Conservation (phyloP, 2,797 vertebrate species). For the Phoebastria nigripes region DNA sequence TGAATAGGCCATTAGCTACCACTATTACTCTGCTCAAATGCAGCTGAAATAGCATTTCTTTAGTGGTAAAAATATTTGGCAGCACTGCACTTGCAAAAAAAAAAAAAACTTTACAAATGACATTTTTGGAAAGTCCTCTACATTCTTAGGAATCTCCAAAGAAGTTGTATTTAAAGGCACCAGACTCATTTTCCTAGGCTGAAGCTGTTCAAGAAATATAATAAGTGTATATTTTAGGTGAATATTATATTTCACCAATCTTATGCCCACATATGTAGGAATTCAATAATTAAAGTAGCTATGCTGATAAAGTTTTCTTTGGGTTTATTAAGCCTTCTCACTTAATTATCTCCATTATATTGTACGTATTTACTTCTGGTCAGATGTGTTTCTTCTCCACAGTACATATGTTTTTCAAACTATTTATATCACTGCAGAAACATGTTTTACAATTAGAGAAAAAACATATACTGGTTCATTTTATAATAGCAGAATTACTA, state of each 20-base stretch:
- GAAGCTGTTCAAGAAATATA: neutral
- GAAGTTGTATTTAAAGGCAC: constrained; percentile 31
- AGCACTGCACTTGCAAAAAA: neutral
- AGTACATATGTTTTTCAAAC: neutral
- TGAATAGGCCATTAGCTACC: neutral
- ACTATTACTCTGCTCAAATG: neutral
- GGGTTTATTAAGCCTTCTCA: neutral
- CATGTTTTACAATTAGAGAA: neutral
- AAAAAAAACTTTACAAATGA: neutral
- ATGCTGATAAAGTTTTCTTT: neutral
- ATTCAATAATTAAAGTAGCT: neutral
- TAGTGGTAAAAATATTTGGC: constrained; percentile 10
- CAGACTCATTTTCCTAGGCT: neutral
- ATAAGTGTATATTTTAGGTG: neutral
- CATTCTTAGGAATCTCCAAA: constrained; percentile 12
- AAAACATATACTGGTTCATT: neutral
- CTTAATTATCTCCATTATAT: neutral
- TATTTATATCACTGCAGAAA: neutral
- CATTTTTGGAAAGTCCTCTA: constrained; percentile 16
- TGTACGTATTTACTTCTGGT: neutral
- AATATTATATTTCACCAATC: neutral
- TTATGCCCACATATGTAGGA: neutral
- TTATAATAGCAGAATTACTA: neutral
- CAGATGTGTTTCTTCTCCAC: neutral
- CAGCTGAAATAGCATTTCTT: constrained; percentile 20